Evolutionary conservation across 2,888 invertebrate species (phyloP), one percentile per base, ranked within the genome.

Genomic region (Drosophila imparisetae): DNA sequence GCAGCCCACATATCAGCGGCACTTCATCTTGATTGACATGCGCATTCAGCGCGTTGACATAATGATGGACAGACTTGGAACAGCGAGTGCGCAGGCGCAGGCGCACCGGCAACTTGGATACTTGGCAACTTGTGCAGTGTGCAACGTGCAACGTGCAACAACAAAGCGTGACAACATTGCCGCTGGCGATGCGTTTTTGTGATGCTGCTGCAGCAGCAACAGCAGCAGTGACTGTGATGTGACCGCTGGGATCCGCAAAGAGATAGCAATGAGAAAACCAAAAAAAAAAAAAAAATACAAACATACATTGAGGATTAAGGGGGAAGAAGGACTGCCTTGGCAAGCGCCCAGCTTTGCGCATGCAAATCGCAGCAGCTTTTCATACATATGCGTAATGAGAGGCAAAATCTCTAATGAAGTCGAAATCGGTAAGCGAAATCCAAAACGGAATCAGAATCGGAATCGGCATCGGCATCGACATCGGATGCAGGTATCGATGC

Each of bases 21-120:
- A 91, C 89, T 91, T 90, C 89, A 92, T 91, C 91, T 92, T 93
- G 93, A 93, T 92, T 92, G 93, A 92, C 93, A 91, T 92, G 92
- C 93, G 92, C 92, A 92, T 92, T 93, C 91, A 92, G 80, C 85
- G 87, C 87, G 90, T 86, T 90, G 93, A 93, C 93, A 92, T 93
- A 92, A 92, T 93, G 93, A 93, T 92, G 91, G 93, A 92, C 92
- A 92, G 83, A 89, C 82, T 81, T 72, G 80, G 85, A 63, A 57
- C 73, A 66, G 69, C 40, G 67, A 69, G 66, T 73, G 80, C 70
- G 72, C 72, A 74, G 72, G 72, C 74, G 71, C 83, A 69, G 72
- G 72, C 74, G 71, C 83, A 69, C 59, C 64, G 29, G 59, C 62
- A 58, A 38, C 36, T 38, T 34, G 36, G 42, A 21, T 42, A 42